A percentile compares a stretch with the other conserved stretches of the same genome.
phyloP scores from a whole-genome alignment of 2,113 vertebrate species.

The Alosa alosa region DNA sequence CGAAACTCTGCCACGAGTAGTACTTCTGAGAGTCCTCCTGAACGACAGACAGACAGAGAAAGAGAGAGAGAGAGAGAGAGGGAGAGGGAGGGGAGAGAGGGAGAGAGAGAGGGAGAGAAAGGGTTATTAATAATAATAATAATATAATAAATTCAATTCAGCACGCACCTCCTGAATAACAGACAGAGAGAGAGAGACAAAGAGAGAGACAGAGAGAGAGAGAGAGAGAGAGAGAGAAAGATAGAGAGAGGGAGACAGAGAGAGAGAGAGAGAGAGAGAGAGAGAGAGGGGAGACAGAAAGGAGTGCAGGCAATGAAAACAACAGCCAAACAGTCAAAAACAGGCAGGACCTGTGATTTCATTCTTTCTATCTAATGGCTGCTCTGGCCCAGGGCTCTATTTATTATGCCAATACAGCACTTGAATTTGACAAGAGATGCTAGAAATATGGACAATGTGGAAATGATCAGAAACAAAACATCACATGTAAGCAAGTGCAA shows the following conservation, averaged over 20 bases:
- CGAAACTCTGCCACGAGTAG: constrained; percentile 81
- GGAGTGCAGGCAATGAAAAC: not conserved
- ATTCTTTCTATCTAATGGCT: not conserved
- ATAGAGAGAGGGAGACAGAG: not conserved
- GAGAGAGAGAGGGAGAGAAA: not conserved
- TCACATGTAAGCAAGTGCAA: not conserved
- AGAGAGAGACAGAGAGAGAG: not conserved
- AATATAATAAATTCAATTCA: no score
- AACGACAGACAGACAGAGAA: not conserved
- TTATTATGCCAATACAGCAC: not conserved
- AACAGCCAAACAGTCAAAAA: not conserved
- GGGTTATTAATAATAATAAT: not conserved
- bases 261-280: not conserved
- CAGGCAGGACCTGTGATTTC: not conserved
- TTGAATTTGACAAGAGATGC: not conserved
- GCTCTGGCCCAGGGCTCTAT: not conserved
- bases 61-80: not conserved
- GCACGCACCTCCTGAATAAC: not conserved
- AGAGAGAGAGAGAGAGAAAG: not conserved
- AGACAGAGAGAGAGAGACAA: not conserved
- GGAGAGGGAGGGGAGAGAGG: not conserved
- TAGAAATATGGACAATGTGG: not conserved
- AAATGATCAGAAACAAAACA: not conserved
- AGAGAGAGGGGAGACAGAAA: not conserved
- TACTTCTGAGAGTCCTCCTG: constrained; percentile 89